phyloP scores from a whole-genome alignment of 2,113 vertebrate genomes.

The Myotis davidii region DNA sequence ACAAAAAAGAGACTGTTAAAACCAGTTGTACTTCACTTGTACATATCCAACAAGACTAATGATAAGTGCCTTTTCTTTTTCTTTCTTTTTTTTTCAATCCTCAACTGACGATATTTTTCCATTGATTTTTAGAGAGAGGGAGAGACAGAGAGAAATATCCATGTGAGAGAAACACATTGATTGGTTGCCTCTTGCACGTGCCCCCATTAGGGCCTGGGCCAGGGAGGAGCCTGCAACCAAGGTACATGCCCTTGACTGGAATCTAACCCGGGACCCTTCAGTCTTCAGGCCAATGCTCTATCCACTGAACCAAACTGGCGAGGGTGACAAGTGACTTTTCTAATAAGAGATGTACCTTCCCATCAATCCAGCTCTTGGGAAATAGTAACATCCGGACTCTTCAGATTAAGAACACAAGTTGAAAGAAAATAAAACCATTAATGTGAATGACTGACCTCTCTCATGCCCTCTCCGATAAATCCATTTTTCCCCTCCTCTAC shows the following conservation, averaged over 20 bases:
- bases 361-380: neutral
- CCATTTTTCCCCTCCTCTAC: constrained; percentile 31
- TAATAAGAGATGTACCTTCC: constrained; percentile 3
- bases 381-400: constrained; percentile 19
- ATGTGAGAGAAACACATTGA: no score
- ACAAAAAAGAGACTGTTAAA: constrained; percentile 26
- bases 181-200: no score
- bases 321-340: constrained; percentile 1
- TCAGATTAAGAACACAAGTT: neutral
- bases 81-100: no score
- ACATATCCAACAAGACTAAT: constrained; percentile 14
- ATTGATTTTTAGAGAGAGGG: no score
- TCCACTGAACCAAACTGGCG: no score
- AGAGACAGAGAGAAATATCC: no score
- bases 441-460: neutral
- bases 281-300: no score
- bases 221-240: no score
- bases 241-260: no score
- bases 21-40: neutral
- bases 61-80: constrained; percentile 22
- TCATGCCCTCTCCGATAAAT: constrained; percentile 24
- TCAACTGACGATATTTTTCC: no score
- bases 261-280: no score
- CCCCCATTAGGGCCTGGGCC: no score
- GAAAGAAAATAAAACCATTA: constrained; percentile 23